Evolutionary conservation across 2,797 vertebrate genomes (phyloP).

Genomic region (Spinus olivaceus): DNA sequence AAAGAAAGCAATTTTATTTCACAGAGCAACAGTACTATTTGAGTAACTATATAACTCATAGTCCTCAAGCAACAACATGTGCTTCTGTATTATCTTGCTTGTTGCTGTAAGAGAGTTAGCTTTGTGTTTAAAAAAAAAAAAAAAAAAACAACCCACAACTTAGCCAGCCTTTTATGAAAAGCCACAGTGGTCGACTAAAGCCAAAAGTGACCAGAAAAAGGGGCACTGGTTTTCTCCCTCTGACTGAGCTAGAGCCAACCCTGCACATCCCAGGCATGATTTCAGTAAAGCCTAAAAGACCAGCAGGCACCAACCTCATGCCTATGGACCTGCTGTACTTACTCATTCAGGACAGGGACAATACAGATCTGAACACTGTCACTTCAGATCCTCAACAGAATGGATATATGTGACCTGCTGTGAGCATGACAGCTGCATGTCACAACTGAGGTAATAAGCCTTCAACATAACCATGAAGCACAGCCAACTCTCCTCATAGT

Average conservation of each 20-base stretch:
- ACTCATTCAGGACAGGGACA: neutral
- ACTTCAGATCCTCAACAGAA: neutral
- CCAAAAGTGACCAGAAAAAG: neutral
- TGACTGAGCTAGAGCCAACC: neutral
- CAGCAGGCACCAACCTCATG: neutral
- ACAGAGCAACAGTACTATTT: neutral
- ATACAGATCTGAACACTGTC: neutral
- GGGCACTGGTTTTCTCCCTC: neutral
- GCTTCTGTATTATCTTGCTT: neutral
- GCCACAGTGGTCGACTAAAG: neutral
- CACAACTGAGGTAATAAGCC: neutral
- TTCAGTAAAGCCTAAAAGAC: neutral
- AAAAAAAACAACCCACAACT: neutral
- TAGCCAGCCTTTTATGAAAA: neutral
- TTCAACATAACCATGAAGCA: neutral
- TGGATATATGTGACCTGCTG: neutral
- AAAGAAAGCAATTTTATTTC: neutral
- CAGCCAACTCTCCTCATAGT: neutral
- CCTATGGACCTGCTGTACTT: neutral
- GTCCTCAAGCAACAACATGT: neutral
- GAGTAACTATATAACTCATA: neutral
- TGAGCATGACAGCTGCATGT: neutral
- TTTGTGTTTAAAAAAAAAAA: neutral
- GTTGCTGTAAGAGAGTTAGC: neutral
- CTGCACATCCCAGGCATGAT: neutral